Base-by-base conservation (phyloP, 2,113 vertebrate species). In the Entelurus aequoreus region DNA sequence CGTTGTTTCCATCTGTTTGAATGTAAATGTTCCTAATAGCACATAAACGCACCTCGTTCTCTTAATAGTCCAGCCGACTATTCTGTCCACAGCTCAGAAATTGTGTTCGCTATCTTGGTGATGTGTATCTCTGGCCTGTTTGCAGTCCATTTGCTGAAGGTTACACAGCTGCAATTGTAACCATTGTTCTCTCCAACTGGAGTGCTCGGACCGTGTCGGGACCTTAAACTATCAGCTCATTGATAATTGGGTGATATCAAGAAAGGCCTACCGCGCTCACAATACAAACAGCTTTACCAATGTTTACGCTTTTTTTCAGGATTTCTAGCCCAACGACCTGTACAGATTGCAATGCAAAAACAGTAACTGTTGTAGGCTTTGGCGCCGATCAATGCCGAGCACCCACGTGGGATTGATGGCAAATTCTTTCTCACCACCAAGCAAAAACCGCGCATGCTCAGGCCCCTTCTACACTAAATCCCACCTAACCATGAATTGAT, bases 1-100 rank as follows among this genome's bases (percentile, higher is more conserved):
- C 77, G 80, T 79, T 86, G 78, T 84, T 87, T 78, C 74, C 85
- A 78, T 78, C 58, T 75, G 78, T 85, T 79, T 84, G 77, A 79
- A 16, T 19, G 19, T 19, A 87, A 88, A 87, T 79, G 77, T 68
- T 46, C 69, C 81, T 85, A 87, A 87, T 84, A 40, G 78, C 81
- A 79, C 77, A 79, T 84, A 86, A 88, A 82, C 53, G 76, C 76
- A 42, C 53, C 79, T 65, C 74, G 79, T 85, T 88, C 79, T 75
- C 76, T 69, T 86, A 87, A 84, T 88, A 48, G 81, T 78, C 61
- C 71, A 68, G 75, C 62, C 70, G 82, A 69, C 62, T 62, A 75
- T 81, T 83, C 76, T 72, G 74, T 78, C 67, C 67, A 70, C 69
- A 53, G 61, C 73, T 85, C 70, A 77, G 64, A 78, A 70, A 68